A percentile compares a stretch with the other conserved stretches of the same genome.
Conservation (phyloP, 2,113 vertebrate genomes). For the Rhynchomys soricoides region DNA sequence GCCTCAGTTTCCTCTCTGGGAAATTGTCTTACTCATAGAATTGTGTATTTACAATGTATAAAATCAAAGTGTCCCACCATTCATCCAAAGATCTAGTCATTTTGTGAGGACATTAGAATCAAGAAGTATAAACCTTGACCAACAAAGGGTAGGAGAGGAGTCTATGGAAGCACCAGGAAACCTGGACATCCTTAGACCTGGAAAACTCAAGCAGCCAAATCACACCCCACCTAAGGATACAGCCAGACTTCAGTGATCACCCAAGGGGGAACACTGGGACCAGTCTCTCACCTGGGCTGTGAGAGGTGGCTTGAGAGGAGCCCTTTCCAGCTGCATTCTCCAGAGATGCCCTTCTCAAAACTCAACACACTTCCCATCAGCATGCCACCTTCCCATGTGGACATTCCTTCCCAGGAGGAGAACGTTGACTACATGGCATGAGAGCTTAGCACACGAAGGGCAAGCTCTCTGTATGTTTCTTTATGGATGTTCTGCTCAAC, state of each 20-base stretch:
- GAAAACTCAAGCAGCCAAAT: not conserved
- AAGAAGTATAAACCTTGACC: not conserved
- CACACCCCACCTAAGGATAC: no score
- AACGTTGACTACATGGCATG: not conserved
- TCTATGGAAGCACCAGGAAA: not conserved
- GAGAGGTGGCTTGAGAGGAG: no score
- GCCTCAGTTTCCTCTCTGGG: not conserved
- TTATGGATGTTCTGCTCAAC: not conserved
- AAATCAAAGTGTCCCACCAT: not conserved
- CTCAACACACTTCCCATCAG: not conserved
- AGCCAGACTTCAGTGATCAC: not conserved
- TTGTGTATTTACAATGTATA: not conserved
- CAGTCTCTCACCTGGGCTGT: fast-evolving
- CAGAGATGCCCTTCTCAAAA: not conserved
- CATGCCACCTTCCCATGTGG: not conserved
- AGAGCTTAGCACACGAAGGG: not conserved
- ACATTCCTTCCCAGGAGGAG: not conserved
- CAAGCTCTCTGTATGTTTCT: not conserved
- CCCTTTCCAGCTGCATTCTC: not conserved
- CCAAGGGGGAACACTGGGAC: not conserved
- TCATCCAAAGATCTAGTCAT: not conserved
- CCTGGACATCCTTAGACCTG: not conserved
- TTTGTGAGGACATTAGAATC: not conserved
- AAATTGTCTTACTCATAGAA: not conserved
- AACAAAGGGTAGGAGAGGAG: not conserved